These are phyloP conservation scores for Arrhamphus sclerolepis DNA, from an alignment of 2,797 vertebrate species.

Conservation along the genomic window DNA sequence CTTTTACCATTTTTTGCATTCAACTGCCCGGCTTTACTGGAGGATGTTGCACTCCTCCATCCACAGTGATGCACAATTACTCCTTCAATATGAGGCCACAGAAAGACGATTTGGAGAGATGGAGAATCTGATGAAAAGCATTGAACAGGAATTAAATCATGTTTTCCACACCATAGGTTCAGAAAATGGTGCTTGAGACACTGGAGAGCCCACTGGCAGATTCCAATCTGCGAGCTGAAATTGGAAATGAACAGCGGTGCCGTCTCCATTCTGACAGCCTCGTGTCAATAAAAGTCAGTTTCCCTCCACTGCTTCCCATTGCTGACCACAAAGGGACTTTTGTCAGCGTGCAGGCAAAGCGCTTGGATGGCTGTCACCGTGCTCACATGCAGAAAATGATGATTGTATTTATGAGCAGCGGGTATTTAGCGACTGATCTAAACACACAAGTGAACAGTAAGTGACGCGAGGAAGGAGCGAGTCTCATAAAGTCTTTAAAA, in stretches of 20 bases:
- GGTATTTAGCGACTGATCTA: conserved; percentile 36
- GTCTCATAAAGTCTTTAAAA: conserved; percentile 39
- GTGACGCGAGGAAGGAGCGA: conserved; percentile 18
- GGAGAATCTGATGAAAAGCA: conserved; percentile 78
- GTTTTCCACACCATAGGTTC: conserved; percentile 79
- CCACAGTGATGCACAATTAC: conserved; percentile 74
- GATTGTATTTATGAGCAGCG: conserved; percentile 7
- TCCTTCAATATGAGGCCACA: conserved; percentile 69
- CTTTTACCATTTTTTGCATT: not conserved
- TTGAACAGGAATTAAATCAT: conserved; percentile 81
- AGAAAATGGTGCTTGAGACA: conserved; percentile 79
- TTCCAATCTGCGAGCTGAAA: conserved; percentile 79
- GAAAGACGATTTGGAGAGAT: conserved; percentile 74
- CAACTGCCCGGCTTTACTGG: conserved; percentile 51
- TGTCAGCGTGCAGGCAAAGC: conserved; percentile 45
- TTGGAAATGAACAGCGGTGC: conserved; percentile 78
- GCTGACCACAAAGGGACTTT: conserved; percentile 71
- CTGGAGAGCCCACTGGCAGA: conserved; percentile 66
- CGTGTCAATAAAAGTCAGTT: conserved; percentile 80
- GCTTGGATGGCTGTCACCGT: conserved; percentile 29
- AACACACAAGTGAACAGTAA: not conserved
- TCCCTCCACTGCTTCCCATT: conserved; percentile 69
- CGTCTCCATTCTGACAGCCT: conserved; percentile 76
- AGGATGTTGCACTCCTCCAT: conserved; percentile 59
- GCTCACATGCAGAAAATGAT: conserved; percentile 48